Evolutionary conservation across 2,797 vertebrate genomes (phyloP), one percentile per base, ranked within the genome.

Genomic region (Kryptopterus vitreolus): DNA sequence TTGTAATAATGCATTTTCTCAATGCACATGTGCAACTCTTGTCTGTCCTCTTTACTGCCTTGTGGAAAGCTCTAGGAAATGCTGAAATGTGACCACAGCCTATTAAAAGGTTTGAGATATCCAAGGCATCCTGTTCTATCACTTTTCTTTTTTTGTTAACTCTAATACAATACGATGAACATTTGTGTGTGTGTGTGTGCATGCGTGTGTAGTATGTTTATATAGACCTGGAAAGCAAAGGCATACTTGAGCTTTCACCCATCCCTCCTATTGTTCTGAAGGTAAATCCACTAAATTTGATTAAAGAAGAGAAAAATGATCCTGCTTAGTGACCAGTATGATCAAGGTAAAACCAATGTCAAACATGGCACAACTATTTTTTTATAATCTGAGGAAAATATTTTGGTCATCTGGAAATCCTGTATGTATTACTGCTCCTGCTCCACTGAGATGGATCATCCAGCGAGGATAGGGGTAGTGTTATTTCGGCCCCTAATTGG

Each of bases 11-110:
- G 22, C 68, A 61, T 69, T 76, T 76, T 79, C 55, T 79, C 57
- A 76, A 46, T 77, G 57, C 69, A 72, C 72, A 35, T 69, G 59
- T 73, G 66, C 68, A 80, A 29, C 50, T 80, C 59, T 57, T 57
- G 38, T 84, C n/a, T 84, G 50, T 82, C 50, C 53, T 78, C 62
- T 63, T 77, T 70, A 66, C 29, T 77, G 38, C 52, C 73, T 81
- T 73, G 70, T 75, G 52, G 43, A 80, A 53, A 79, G 48, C 46
- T 70, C 48, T 65, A 48, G 24, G 0, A 85, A 92, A 93, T 91
- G 88, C 91, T 53, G 81, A 80, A 82, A 72, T 70, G 48, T 81
- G 46, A 55, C 63, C 18, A 0, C 63, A 65, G 1, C 52, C 3
- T 8, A 80, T 87, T 79, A 81, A 77, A 85, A 78, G 46, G 70